Evolutionary conservation across 2,888 invertebrate species (phyloP).

Genomic region (Drosophila ustulata): DNA sequence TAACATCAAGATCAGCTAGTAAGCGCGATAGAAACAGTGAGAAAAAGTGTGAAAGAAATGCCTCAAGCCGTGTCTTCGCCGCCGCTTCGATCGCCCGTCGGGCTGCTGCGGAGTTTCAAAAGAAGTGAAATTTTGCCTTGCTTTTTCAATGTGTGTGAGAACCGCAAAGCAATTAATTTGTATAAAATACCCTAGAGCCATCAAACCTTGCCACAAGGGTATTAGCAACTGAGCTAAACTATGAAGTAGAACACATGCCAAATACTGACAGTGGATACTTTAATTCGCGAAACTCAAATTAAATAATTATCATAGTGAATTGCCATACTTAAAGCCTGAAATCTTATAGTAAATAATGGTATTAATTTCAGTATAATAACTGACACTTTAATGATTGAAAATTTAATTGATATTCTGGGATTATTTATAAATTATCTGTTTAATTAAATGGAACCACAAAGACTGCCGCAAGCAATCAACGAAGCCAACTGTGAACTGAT

Average conservation of each 20-base stretch:
- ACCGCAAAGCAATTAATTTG: conserved; percentile 78
- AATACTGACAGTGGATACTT: neutral
- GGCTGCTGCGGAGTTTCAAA: conserved; percentile 75
- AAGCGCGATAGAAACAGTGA: conserved; percentile 54
- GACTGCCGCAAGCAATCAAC: neutral
- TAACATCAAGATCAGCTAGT: conserved; percentile 55
- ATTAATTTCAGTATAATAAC: neutral
- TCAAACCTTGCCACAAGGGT: conserved; percentile 17
- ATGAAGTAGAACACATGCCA: too few species aligned
- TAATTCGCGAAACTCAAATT: neutral
- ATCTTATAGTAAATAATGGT: neutral
- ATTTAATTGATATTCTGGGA: neutral
- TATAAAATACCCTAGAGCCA: conserved; percentile 59
- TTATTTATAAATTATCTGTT: conserved; percentile 4
- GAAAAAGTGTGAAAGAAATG: conserved; percentile 74
- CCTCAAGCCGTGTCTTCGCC: conserved; percentile 47
- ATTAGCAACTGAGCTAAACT: neutral
- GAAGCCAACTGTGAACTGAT: neutral
- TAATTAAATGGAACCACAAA: neutral
- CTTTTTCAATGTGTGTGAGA: conserved; percentile 65
- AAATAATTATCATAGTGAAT: neutral
- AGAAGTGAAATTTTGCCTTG: conserved; percentile 79
- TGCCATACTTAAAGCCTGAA: neutral
- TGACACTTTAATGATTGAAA: neutral
- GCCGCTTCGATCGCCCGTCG: conserved; percentile 37